A percentile compares a stretch with the other conserved stretches of the same genome.
Evolutionary conservation across 2,797 vertebrate species (phyloP).

Genomic region (Dicrostonyx torquatus): DNA sequence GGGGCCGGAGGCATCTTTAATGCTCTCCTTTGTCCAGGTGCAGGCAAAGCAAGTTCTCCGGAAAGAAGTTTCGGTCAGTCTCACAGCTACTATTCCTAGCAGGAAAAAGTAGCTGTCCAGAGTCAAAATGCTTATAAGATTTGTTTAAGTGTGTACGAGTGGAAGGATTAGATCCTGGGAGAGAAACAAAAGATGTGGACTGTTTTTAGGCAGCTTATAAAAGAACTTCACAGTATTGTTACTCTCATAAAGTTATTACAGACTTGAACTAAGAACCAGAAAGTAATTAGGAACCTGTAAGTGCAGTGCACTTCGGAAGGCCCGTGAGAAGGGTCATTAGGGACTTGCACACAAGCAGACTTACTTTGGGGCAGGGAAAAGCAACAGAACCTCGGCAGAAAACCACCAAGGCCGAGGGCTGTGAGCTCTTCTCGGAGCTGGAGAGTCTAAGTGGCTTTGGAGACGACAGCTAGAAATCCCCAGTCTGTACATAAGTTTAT

Average conservation of each 20-base stretch:
- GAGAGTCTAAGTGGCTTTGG: neutral
- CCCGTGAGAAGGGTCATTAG: neutral
- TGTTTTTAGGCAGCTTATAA: slow-evolving; percentile 28
- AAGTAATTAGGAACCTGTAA: neutral
- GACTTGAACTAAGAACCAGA: neutral
- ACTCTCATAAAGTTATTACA: neutral
- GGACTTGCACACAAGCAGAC: neutral
- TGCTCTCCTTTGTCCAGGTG: neutral
- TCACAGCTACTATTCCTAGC: neutral
- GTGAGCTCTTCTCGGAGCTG: neutral
- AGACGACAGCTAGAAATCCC: neutral
- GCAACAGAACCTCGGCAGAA: neutral
- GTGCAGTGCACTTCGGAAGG: slow-evolving; percentile 7
- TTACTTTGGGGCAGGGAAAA: neutral
- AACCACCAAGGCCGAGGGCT: neutral
- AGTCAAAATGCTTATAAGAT: neutral
- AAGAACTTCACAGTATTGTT: neutral
- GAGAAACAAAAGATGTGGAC: neutral
- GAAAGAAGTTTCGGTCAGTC: neutral
- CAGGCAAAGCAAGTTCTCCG: neutral
- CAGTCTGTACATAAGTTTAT: neutral
- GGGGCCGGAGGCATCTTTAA: neutral
- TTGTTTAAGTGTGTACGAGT: neutral
- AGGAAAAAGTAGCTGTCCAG: neutral
- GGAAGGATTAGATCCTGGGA: slow-evolving; percentile 25